Base-by-base conservation (phyloP, 2,888 invertebrate genomes). In the Liposcelis brunnea region DNA sequence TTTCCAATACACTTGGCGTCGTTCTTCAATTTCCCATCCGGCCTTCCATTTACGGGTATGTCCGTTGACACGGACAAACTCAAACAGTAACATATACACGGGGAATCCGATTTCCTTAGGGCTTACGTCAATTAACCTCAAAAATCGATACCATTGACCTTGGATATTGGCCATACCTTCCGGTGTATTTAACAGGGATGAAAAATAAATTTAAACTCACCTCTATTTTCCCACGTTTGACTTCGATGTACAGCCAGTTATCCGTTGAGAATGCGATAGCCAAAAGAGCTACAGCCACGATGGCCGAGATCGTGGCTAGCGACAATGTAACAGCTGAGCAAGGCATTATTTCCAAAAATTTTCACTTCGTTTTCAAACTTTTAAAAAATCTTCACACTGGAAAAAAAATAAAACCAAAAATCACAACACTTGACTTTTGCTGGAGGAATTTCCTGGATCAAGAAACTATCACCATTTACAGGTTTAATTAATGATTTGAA, bases 221-320 rank as follows among this genome's bases (percentile, higher is more conserved):
- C 82, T 86, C 81, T 61, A 89, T 89, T 63, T 77, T 78, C 58
- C 75, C 77, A 61, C 90, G 75, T 65, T 83, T 82, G 55, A 94
- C 93, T 71, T 89, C 87, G 58, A 89, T 83, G 63, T 85, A 85
- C 59, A 89, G 74, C 94, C 94, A 94, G 73, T 93, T 93, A 70
- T 94, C 93, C 62, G 93, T 91, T 56, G 89, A 81, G 69, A 93
- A 91, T 58, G 91, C 89, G 64, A 94, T 89, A 59, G 87, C 80
- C 64, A 94, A 75, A 61, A 93, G 71, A 52, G 90, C 87, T 61
- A 91, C 84, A 58, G 91, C 89, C 62, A 93, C 80, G 64, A 94
- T 87, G 62, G 91, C 90, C 63, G 89, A 84, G 67, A 94, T 89
- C 60, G 93, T 91, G 58, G 91, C 91, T 68, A 93, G 75, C 65